phyloP scores from a whole-genome alignment of 2,113 vertebrate genomes.

The Mesembrinibis cayennensis region DNA sequence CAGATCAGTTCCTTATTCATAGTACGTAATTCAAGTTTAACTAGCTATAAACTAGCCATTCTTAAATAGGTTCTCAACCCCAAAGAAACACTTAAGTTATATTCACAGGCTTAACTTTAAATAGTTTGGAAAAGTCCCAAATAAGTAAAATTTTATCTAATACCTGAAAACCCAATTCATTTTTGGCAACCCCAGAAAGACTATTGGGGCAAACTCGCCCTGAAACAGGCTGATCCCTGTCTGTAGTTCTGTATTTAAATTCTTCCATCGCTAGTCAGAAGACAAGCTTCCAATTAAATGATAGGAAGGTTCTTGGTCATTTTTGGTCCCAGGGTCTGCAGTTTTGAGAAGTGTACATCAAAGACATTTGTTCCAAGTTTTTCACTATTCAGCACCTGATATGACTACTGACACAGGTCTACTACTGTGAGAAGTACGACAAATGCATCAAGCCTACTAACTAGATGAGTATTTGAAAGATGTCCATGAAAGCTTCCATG shows the following conservation, averaged over 20 bases:
- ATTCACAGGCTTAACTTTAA: background rate
- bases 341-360: slow-evolving; percentile 56
- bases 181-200: background rate
- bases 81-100: background rate
- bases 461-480: slow-evolving; percentile 34
- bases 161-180: background rate
- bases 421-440: background rate
- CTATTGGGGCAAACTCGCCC: background rate
- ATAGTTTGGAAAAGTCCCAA: background rate
- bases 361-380: slow-evolving; percentile 15
- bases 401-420: background rate
- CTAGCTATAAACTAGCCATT: background rate
- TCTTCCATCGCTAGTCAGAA: background rate
- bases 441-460: slow-evolving; percentile 1
- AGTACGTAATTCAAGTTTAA: slow-evolving; percentile 2
- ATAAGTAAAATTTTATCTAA: background rate
- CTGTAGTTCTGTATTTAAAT: background rate
- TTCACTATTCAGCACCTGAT: slow-evolving; percentile 28
- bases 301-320: background rate
- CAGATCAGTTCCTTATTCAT: background rate
- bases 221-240: background rate
- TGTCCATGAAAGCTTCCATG: slow-evolving; percentile 19
- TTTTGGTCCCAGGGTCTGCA: slow-evolving; percentile 50
- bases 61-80: background rate
- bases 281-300: background rate